These are phyloP conservation scores for Melanotaenia nigrans DNA, from an alignment of 2,797 vertebrate genomes.

Conservation along the genomic window DNA sequence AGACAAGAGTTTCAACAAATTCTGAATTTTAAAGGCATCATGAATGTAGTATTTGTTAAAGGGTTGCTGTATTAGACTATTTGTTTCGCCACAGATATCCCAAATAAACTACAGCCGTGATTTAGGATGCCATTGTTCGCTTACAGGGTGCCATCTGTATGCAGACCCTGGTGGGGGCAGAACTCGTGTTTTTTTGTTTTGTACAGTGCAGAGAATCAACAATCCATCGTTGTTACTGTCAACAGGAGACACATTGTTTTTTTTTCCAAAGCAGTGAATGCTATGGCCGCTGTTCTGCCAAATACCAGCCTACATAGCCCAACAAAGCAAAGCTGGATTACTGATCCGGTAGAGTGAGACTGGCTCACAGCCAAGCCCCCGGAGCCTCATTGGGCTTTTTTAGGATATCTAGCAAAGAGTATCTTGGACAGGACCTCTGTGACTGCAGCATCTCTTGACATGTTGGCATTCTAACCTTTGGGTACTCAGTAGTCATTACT, in stretches of 20 bases:
- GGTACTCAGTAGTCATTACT: neutral
- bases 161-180: constrained; percentile 21
- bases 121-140: constrained; percentile 14
- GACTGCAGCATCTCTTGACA: neutral
- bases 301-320: constrained; percentile 33
- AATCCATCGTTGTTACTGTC: constrained; percentile 37
- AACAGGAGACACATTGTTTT: constrained; percentile 57
- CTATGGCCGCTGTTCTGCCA: constrained; percentile 20
- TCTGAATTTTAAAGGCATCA: neutral
- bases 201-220: constrained; percentile 31
- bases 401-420: neutral
- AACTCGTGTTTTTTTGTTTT: constrained; percentile 26
- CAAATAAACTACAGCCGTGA: neutral
- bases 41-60: neutral
- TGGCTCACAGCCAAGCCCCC: neutral
- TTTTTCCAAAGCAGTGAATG: constrained; percentile 38
- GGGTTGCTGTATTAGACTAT: neutral
- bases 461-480: neutral
- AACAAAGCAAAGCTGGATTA: constrained; percentile 22
- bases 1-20: neutral
- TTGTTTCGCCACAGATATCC: neutral
- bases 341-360: neutral
- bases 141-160: constrained; percentile 21
- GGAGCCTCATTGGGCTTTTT: neutral
- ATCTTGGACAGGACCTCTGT: neutral